A percentile compares a stretch with the other conserved stretches of the same genome.
phyloP scores from a whole-genome alignment of 2,113 vertebrate genomes.

The Oreochromis niloticus region DNA sequence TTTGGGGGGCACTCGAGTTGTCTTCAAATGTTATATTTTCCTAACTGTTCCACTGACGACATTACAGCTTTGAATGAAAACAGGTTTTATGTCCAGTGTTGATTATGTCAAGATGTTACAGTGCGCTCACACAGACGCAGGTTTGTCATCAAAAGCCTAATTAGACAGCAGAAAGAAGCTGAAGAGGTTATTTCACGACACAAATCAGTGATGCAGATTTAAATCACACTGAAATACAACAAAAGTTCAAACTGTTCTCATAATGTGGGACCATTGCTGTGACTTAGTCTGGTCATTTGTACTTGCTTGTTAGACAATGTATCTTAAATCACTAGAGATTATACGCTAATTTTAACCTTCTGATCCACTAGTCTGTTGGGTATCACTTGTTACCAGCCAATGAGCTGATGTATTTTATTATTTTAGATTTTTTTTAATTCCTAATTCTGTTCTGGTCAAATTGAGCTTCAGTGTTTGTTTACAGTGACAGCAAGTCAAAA shows the following conservation, averaged over 20 bases:
- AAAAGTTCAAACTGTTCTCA: background rate
- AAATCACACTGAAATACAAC: background rate
- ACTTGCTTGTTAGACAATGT: background rate
- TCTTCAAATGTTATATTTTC: background rate
- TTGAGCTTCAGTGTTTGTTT: background rate
- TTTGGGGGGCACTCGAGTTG: background rate
- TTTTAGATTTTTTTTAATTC: rapidly evolving
- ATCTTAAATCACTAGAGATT: background rate
- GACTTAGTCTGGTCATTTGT: background rate
- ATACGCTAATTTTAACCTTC: background rate
- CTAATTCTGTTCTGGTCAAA: background rate
- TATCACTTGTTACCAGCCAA: background rate
- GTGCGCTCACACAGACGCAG: background rate
- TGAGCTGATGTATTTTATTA: background rate
- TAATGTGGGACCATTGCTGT: background rate
- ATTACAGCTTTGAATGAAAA: background rate
- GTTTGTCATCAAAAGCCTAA: background rate
- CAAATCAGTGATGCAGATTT: background rate
- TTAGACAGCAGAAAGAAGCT: background rate
- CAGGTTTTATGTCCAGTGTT: background rate
- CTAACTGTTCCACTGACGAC: background rate
- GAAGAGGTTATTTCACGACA: background rate
- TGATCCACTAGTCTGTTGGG: background rate
- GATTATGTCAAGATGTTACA: background rate
- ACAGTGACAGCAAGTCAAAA: background rate